A percentile compares a stretch with the other conserved stretches of the same genome.
These are phyloP conservation scores for Trilocha varians DNA, from an alignment of 2,888 invertebrate species.

Conservation along the genomic window DNA sequence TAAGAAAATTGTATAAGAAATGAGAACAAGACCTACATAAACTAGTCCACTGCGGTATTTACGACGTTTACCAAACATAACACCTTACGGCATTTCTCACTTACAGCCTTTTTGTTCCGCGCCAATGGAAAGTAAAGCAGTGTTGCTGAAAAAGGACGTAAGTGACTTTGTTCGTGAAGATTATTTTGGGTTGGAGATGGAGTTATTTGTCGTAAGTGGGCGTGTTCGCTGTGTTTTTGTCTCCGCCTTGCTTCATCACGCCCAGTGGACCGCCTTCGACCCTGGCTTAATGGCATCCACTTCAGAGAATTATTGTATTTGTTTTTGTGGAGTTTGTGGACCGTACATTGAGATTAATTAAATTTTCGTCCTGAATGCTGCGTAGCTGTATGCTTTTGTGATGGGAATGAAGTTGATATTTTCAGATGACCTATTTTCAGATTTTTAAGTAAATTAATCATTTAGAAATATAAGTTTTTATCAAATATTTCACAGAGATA, in stretches of 20 bases:
- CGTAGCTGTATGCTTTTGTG: no score
- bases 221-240: background rate
- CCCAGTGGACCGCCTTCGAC: slow-evolving; percentile 6
- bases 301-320: background rate
- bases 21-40: background rate
- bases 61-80: no score
- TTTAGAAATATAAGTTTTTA: no score
- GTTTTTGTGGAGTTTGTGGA: background rate
- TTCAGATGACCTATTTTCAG: no score
- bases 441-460: no score
- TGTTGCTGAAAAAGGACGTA: background rate
- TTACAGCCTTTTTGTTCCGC: background rate
- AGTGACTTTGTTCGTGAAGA: background rate
- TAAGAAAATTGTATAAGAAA: background rate
- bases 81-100: background rate
- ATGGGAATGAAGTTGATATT: no score
- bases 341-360: background rate
- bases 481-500: no score
- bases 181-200: background rate
- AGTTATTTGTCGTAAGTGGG: background rate
- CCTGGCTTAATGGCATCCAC: slow-evolving; percentile 11
- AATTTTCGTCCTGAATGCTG: background rate
- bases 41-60: background rate
- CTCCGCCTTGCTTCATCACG: background rate
- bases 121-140: background rate